Percentiles rank a stretch among this genome's conserved stretches.
Evolutionary conservation across 2,797 vertebrate species (phyloP).

Genomic region (Pangasius sanitwongsei): DNA sequence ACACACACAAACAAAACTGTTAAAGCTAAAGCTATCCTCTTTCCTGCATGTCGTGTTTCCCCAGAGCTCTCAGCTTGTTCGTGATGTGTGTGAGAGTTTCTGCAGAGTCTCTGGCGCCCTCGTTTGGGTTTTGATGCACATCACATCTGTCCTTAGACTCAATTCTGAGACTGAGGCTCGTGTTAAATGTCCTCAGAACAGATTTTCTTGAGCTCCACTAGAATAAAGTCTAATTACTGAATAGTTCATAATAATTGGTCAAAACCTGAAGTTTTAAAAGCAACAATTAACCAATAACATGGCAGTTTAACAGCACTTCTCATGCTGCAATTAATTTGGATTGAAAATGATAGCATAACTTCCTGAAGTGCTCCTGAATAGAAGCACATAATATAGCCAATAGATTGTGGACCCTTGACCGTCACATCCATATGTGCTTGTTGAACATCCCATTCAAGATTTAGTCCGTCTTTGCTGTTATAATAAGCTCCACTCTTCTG

Average conservation of each 20-base stretch:
- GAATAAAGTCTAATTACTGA: background rate
- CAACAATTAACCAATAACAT: background rate
- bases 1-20: background rate
- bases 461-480: background rate
- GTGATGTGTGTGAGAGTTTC: background rate
- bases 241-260: background rate
- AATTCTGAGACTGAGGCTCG: background rate
- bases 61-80: background rate
- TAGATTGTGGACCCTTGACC: background rate
- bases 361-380: background rate
- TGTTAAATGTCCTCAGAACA: background rate
- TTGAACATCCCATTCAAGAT: background rate
- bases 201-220: background rate
- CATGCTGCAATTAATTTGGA: background rate
- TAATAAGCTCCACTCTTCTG: background rate
- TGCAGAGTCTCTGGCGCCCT: slow-evolving; percentile 53
- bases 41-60: background rate
- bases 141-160: slow-evolving; percentile 25
- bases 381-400: background rate
- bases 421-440: background rate
- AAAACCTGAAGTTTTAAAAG: no score
- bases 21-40: background rate
- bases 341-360: no score
- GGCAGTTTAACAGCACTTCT: background rate
- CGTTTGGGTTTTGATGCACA: slow-evolving; percentile 25